phyloP scores from a whole-genome alignment of 2,888 invertebrate genomes.

The Mechanitis messenoides region DNA sequence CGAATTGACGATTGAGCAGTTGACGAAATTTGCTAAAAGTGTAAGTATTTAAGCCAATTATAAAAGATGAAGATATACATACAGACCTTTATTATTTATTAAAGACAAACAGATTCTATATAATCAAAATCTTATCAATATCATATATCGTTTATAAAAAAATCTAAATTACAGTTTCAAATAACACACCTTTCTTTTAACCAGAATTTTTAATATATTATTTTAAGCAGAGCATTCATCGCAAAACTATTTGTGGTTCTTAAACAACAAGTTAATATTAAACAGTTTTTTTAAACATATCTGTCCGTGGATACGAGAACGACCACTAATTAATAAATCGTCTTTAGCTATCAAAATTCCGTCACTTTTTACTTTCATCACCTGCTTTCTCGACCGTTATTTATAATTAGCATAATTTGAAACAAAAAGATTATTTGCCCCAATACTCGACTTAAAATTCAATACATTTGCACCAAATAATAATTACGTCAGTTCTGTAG shows the following conservation, averaged over 20 bases:
- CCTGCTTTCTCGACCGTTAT: constrained; percentile 57
- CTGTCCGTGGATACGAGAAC: not conserved
- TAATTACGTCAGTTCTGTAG: constrained; percentile 64
- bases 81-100: too few relatives aligned
- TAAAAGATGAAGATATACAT: too few relatives aligned
- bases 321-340: not conserved
- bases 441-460: constrained; percentile 58
- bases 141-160: too few relatives aligned
- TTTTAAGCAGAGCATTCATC: too few relatives aligned
- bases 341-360: constrained; percentile 41
- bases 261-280: not conserved
- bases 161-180: too few relatives aligned
- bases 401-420: constrained; percentile 58
- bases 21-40: too few relatives aligned
- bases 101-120: too few relatives aligned
- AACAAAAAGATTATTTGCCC: constrained; percentile 63
- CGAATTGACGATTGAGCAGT: too few relatives aligned
- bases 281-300: not conserved
- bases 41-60: too few relatives aligned
- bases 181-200: too few relatives aligned
- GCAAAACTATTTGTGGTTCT: not conserved
- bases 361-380: constrained; percentile 55
- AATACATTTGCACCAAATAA: constrained; percentile 73
- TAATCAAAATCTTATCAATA: too few relatives aligned
- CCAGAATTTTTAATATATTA: too few relatives aligned